Evolutionary conservation across 2,797 vertebrate species (phyloP), one percentile per base, ranked within the genome.

Genomic region (Periparus ater): DNA sequence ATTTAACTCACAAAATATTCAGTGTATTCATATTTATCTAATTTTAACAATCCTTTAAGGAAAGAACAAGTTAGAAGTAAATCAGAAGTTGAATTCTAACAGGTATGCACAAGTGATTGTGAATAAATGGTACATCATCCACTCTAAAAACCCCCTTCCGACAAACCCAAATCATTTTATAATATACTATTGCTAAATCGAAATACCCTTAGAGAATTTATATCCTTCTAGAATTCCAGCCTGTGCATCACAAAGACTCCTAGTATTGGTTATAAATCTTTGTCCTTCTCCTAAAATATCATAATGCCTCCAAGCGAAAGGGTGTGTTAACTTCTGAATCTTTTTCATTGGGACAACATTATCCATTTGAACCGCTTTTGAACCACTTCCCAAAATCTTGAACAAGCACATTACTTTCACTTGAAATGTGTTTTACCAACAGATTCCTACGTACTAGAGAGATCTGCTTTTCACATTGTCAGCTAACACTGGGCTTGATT

Each of bases 1-100:
- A 82, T 85, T 95, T 95, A 96, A 88, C 66, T 44, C 53, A 88
- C 32, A 1, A 88, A 88, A 92, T 90, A 88, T 40, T 88, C 66
- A 71, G n/a, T 44, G 57, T 67, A 91, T 27, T 91, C 48, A 9
- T 72, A 87, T 72, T 92, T 81, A 68, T 87, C 53, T 47, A 68
- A 20, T 67, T 38, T 57, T 50, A 81, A 67, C 21, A 79, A 36
- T 55, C 40, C 12, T 61, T 93, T 85, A 81, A 75, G 50, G 54
- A 86, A 93, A 65, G 32, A 92, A 44, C 20, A 66, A 78, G 21
- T 55, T 34, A 66, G 40, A 72, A 30, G 42, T 70, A 68, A 95
- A 88, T 81, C 27, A 58, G 45, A 62, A 51, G 17, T 30, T 79
- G 66, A 79, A 82, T 62, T 68, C 86, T 53, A 84, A 38, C 27